These are phyloP conservation scores for Ernsta delagoae DNA, from an alignment of 2,888 invertebrate species.

Conservation along the genomic window DNA sequence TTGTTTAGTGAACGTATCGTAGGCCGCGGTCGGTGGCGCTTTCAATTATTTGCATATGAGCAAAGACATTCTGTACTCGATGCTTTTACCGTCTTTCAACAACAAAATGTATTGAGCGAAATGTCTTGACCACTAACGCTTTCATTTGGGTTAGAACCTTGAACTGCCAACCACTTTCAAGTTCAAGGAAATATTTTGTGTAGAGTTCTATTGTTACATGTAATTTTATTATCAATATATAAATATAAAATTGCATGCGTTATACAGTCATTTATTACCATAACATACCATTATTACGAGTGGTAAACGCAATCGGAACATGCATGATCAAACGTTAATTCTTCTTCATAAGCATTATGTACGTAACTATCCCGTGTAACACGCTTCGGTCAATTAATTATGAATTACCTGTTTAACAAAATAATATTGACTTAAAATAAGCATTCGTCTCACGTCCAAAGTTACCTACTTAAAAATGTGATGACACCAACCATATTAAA, in stretches of 20 bases:
- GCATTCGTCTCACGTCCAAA: background rate
- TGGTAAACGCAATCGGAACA: background rate
- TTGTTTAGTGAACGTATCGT: conserved; percentile 42
- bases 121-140: background rate
- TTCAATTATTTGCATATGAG: conserved; percentile 74
- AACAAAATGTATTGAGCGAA: background rate
- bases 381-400: background rate
- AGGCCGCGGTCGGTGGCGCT: conserved; percentile 56
- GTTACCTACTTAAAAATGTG: background rate
- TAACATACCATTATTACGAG: too few species aligned
- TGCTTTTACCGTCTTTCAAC: conserved; percentile 16
- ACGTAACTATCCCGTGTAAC: background rate
- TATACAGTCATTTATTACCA: too few species aligned
- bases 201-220: too few species aligned
- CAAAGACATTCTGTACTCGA: conserved; percentile 38
- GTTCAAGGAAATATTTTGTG: too few species aligned
- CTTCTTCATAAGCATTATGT: background rate
- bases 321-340: background rate
- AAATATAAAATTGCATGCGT: background rate
- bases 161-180: background rate
- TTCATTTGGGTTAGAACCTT: background rate
- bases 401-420: background rate
- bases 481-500: background rate
- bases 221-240: background rate
- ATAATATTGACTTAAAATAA: background rate